Evolutionary conservation across 2,888 invertebrate genomes (phyloP), one percentile per base, ranked within the genome.

Genomic region (Xestoiulus laeticollis): DNA sequence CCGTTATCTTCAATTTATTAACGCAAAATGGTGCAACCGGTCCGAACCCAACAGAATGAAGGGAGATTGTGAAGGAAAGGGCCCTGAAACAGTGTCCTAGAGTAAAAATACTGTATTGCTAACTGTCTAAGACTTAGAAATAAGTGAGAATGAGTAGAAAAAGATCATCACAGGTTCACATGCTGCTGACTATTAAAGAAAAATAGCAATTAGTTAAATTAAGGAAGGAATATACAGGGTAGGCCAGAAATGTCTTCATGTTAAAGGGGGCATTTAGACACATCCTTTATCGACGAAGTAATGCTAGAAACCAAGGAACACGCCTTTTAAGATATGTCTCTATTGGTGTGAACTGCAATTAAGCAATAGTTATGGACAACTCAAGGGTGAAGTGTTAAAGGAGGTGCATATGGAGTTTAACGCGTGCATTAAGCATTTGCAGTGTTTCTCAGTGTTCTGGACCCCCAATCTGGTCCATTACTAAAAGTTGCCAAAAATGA

Each of bases 311-410:
- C 16, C 22, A 8, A 6, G 22, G 59, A 68, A 68, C 68, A 68
- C 68, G 68, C 68, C 68, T 68, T 22, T 68, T 68, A 68, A 68
- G 68, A 68, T 68, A 68, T 68, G 68, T 68, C 26, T n/a, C n/a
- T 68, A 68, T 6, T 26, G n/a, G 68, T 12, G 8, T 2, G 68
- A 68, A 26, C 26, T 68, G 68, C 12, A 68, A 1, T 68, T 68
- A 10, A 68, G 10, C 26, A 68, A 26, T n/a, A 68, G 68, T 22
- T 26, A 12, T 68, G 68, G 68, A 68, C 68, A 68, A 68, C 12
- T 68, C 68, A 68, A 26, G 68, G 8, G 26, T 26, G 68, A 1
- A 26, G 10, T 10, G n/a, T 26, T 26, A 68, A 26, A 26, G 68
- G 26, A 68, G 68, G 26, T 10, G 8, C 68, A 6, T 68, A 26